Base-by-base conservation (phyloP, 1,140 invertebrate genomes). In the Nautilus pompilius region DNA sequence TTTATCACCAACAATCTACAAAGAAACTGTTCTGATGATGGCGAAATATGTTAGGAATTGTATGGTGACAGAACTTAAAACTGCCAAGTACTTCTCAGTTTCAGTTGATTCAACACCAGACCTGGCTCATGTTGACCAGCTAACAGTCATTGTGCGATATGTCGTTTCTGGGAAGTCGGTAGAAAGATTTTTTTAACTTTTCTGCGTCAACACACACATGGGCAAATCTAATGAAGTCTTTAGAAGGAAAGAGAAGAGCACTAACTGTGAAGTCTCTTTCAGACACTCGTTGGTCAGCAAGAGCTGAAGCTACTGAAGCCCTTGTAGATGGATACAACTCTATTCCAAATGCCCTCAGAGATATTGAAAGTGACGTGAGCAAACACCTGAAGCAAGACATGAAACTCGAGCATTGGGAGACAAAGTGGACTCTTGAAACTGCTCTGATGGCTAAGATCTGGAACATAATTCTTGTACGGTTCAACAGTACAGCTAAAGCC, bases 91-190 rank as follows among this genome's bases (percentile, higher is more conserved):
- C n/a, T 41, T 41, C 13, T 57, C 3, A 30, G 30, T 57, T 57
- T 57, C 55, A 15, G 29, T 57, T 28, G 55, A 57, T 3, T 57
- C 29, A 33, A 57, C 55, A 57, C 55, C 55, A 57, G 29, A 57
- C 22, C 1, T 1, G 8, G 2, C 20, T 22, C 55, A 28, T 17
- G n/a, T 29, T 22, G n/a, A 41, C n/a, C 36, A 41, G 1, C 1
- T 41, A 41, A 1, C 36, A 41, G 1, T 1, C n/a, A 41, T 41
- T 2, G 30, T 57, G 24, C 30, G 24, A 17, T 57, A 57, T 57
- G 55, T 32, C 32, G 22, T 57, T 57, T 30, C n/a, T 30, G 24
- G 2, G 22, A 22, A 33, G 28, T 2, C 29, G 17, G 29, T 57
- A 57, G 55, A 57, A 57, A 57, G 55, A 30, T 41, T 1, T 30